A percentile compares a stretch with the other conserved stretches of the same genome.
Conservation (phyloP, 1,140 invertebrate species). For the Heliothis subflexa region DNA sequence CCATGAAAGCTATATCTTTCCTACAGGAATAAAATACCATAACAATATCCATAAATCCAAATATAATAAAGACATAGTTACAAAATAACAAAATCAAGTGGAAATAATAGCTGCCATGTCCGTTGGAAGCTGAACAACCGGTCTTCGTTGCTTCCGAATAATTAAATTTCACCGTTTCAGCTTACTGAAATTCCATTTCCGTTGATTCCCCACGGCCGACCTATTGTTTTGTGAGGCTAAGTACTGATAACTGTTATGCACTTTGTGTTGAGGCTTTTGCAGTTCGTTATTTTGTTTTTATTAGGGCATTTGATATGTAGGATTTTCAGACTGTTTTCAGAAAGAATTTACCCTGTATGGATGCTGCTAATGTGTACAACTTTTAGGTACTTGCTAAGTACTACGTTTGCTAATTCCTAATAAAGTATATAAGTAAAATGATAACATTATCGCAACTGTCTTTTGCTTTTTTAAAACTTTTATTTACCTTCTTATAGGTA, state of each 20-base stretch:
- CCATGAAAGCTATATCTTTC: too few relatives aligned
- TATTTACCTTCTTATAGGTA: too few relatives aligned
- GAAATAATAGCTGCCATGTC: conserved; percentile 43
- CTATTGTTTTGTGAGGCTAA: conserved; percentile 36
- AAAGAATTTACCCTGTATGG: too few relatives aligned
- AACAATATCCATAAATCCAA: background rate
- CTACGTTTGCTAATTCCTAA: too few relatives aligned
- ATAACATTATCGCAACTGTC: too few relatives aligned
- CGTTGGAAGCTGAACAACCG: conserved; percentile 53
- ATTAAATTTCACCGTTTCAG: conserved; percentile 69
- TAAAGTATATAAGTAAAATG: too few relatives aligned
- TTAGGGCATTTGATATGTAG: background rate
- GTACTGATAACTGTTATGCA: conserved; percentile 18
- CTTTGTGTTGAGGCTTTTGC: background rate
- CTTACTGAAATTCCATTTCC: conserved; percentile 65
- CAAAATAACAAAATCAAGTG: conserved; percentile 21
- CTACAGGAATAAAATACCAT: too few relatives aligned
- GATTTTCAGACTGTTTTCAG: too few relatives aligned
- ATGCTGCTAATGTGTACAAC: too few relatives aligned
- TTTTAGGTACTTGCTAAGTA: too few relatives aligned
- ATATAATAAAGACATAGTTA: background rate
- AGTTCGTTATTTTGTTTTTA: background rate
- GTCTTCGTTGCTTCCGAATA: conserved; percentile 59
- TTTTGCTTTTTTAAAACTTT: too few relatives aligned
- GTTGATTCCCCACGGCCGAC: conserved; percentile 52